Evolutionary conservation across 2,797 vertebrate genomes (phyloP).

Genomic region (Champsocephalus gunnari): DNA sequence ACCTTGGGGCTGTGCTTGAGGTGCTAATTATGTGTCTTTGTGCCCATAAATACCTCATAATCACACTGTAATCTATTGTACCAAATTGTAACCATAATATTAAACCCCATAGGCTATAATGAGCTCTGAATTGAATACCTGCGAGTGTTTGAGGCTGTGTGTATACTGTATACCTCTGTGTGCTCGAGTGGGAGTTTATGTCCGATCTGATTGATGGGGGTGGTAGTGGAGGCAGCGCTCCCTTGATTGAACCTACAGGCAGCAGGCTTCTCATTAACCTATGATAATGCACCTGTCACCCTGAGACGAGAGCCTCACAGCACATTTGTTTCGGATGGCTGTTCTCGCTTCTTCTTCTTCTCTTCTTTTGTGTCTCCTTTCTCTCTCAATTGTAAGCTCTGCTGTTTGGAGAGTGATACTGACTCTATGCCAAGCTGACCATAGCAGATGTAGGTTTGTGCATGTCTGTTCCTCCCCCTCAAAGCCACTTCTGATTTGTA

Average conservation of each 20-base stretch:
- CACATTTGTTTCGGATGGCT: conserved; percentile 61
- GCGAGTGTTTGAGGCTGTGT: conserved; percentile 14
- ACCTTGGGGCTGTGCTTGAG: conserved; percentile 54
- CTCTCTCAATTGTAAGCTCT: conserved; percentile 25
- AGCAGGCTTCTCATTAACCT: conserved; percentile 81
- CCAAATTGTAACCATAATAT: conserved; percentile 28
- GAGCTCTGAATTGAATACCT: conserved; percentile 14
- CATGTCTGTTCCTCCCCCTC: conserved; percentile 2
- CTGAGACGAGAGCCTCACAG: conserved; percentile 58
- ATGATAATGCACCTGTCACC: conserved; percentile 80
- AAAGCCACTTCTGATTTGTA: conserved; percentile 39
- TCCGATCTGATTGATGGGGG: conserved; percentile 76
- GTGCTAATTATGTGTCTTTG: conserved; percentile 69
- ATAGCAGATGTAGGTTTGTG: conserved; percentile 64
- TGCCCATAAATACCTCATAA: conserved; percentile 67
- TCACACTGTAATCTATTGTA: conserved; percentile 53
- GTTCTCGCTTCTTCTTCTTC: conserved; percentile 34
- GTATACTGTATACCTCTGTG: conserved; percentile 30
- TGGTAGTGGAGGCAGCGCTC: conserved; percentile 47
- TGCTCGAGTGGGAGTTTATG: conserved; percentile 47
- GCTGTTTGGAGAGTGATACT: conserved; percentile 35
- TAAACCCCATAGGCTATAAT: conserved; percentile 20
- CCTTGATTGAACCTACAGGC: conserved; percentile 72
- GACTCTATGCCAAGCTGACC: conserved; percentile 59
- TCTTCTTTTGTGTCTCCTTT: conserved; percentile 37